phyloP scores from a whole-genome alignment of 2,888 invertebrate genomes.

The Rhamnusium bicolor region DNA sequence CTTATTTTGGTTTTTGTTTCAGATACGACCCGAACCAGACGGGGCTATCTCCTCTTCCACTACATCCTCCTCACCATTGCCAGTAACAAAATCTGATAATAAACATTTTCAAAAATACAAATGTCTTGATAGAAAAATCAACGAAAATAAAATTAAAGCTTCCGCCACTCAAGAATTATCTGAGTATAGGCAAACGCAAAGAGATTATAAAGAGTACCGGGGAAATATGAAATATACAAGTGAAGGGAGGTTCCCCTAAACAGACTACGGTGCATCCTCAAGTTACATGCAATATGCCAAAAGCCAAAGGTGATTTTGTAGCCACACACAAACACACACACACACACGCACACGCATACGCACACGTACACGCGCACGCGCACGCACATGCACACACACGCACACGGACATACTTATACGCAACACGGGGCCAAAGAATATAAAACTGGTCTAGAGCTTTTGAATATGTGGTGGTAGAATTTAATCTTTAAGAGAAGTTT shows the following conservation, averaged over 20 bases:
- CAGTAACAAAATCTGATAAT: conserved; percentile 61
- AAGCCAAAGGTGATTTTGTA: conserved; percentile 64
- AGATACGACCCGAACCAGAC: conserved; percentile 81
- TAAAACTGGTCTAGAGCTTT: too few relatives aligned
- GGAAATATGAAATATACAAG: conserved; percentile 59
- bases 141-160: conserved; percentile 70
- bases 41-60: conserved; percentile 77
- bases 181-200: conserved; percentile 73
- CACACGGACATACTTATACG: too few relatives aligned
- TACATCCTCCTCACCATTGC: conserved; percentile 73
- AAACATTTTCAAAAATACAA: conserved; percentile 42
- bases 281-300: conserved; percentile 76
- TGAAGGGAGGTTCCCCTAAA: conserved; percentile 56
- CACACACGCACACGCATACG: too few relatives aligned
- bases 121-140: conserved; percentile 54
- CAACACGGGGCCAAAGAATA: too few relatives aligned
- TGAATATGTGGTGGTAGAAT: too few relatives aligned
- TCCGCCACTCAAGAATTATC: conserved; percentile 74
- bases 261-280: conserved; percentile 74
- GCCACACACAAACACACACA: too few relatives aligned
- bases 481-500: too few relatives aligned
- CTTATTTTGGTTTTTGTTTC: conserved; percentile 52
- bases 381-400: too few relatives aligned
- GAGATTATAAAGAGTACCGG: conserved; percentile 74
- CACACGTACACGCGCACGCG: too few relatives aligned